Conservation (phyloP, 2,113 vertebrate species). For the Pedionomus torquatus region DNA sequence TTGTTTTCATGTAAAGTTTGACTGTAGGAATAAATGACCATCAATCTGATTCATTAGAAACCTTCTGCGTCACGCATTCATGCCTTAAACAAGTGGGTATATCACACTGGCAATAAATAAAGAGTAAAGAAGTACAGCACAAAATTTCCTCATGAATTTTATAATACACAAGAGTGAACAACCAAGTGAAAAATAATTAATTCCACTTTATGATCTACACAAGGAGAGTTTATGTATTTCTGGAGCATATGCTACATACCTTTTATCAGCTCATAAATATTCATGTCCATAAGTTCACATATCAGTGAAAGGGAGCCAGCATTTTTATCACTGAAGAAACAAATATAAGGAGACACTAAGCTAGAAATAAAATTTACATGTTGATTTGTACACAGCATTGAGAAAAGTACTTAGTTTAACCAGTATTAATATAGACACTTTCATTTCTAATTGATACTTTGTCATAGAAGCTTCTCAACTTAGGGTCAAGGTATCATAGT, state of each 20-base stretch:
- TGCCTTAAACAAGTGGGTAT: not conserved
- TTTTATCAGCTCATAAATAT: slow-evolving; percentile 90
- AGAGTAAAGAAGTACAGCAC: not conserved
- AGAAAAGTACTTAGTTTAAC: not conserved
- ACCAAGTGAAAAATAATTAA: not conserved
- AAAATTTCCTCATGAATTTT: not conserved
- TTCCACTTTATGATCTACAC: not conserved
- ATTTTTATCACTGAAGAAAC: slow-evolving; percentile 84
- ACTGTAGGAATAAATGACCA: not conserved
- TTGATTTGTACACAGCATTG: not conserved
- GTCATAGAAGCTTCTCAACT: not conserved
- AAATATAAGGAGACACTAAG: slow-evolving; percentile 34
- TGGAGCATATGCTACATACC: slow-evolving; percentile 70
- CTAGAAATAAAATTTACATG: slow-evolving; percentile 2
- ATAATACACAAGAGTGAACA: not conserved
- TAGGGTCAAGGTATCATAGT: not conserved
- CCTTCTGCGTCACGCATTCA: not conserved
- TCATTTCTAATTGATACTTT: slow-evolving; percentile 1
- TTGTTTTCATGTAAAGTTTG: not conserved
- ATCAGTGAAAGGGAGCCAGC: slow-evolving; percentile 84
- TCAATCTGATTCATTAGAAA: not conserved
- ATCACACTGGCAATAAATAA: not conserved
- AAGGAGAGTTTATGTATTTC: not conserved
- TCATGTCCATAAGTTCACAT: slow-evolving; percentile 93
- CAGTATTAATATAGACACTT: not conserved